phyloP scores from a whole-genome alignment of 2,113 vertebrate species.

The Ophthalmotilapia sp. region DNA sequence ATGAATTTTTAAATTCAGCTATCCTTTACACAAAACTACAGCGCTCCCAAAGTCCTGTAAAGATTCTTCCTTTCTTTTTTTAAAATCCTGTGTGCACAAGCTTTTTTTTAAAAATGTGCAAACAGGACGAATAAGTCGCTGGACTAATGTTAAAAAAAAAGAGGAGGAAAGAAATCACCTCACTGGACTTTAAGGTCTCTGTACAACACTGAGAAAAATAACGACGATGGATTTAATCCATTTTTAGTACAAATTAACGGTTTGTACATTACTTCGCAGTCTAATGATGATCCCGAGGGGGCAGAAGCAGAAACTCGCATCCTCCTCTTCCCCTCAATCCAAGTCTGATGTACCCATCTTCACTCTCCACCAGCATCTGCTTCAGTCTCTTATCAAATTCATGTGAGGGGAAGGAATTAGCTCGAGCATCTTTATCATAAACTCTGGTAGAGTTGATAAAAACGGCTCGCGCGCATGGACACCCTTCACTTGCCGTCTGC shows the following conservation, averaged over 20 bases:
- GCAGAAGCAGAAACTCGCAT: constrained; percentile 72
- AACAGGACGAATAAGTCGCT: not conserved
- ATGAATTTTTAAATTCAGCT: not conserved
- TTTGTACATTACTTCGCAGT: constrained; percentile 1
- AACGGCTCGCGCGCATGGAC: not conserved
- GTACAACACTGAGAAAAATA: not conserved
- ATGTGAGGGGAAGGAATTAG: constrained; percentile 67
- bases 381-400: constrained; percentile 11
- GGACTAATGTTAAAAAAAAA: not conserved
- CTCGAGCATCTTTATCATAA: constrained; percentile 56
- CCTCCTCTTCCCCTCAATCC: not conserved
- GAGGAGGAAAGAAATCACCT: not conserved
- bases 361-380: not conserved
- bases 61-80: not conserved
- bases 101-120: not conserved
- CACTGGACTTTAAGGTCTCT: not conserved
- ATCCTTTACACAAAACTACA: not conserved
- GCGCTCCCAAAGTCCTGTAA: no score
- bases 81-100: no score
- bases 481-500: not conserved
- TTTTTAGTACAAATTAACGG: not conserved
- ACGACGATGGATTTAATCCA: not conserved
- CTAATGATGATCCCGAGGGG: constrained; percentile 69
- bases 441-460: not conserved
- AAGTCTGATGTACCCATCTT: not conserved